phyloP scores from a whole-genome alignment of 2,113 vertebrate species.

The Hiodon alosoides region DNA sequence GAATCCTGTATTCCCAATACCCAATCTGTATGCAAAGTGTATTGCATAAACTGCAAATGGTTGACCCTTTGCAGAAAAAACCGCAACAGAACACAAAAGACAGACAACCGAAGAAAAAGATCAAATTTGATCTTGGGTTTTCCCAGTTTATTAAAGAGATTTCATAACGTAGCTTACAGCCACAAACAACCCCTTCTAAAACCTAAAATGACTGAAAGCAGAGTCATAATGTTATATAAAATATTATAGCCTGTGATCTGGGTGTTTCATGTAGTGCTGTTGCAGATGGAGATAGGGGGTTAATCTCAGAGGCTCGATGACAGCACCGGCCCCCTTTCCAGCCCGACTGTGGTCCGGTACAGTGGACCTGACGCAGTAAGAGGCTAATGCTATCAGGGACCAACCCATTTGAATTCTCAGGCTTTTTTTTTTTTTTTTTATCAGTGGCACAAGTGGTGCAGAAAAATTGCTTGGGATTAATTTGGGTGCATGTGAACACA shows the following conservation, averaged over 20 bases:
- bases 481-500: conserved; percentile 55
- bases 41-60: no score
- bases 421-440: conserved; percentile 48
- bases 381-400: conserved; percentile 59
- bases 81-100: neutral
- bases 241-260: no score
- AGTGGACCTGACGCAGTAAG: conserved; percentile 45
- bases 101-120: neutral
- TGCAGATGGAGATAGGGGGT: neutral
- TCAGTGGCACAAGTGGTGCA: conserved; percentile 62
- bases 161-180: neutral
- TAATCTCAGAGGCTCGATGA: conserved; percentile 22
- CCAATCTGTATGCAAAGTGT: no score
- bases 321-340: conserved; percentile 29
- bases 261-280: neutral
- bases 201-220: conserved; percentile 1
- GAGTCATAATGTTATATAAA: neutral
- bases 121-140: neutral
- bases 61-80: no score
- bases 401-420: conserved; percentile 56
- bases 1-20: no score
- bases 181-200: neutral
- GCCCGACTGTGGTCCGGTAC: conserved; percentile 46
- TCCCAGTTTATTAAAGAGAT: neutral
- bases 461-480: conserved; percentile 65